Evolutionary conservation across 1,140 invertebrate species (phyloP), one percentile per base, ranked within the genome.

Genomic region (Battus philenor): DNA sequence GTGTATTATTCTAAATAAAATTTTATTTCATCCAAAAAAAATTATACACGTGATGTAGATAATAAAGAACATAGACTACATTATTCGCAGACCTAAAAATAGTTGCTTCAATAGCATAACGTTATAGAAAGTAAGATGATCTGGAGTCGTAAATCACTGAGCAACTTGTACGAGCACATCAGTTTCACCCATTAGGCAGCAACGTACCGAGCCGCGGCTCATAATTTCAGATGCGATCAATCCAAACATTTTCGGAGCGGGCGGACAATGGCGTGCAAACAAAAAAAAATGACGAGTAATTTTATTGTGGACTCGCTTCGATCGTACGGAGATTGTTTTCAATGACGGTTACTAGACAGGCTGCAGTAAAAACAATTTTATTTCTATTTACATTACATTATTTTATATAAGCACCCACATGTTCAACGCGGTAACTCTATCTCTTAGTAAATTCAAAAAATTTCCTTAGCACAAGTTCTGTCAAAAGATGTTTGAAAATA

Each of bases 151-250:
- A 56, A 56, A 62, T 63, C 56, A 74, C 49, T 50, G 55, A 61
- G n/a, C 9, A 51, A 62, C 54, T 46, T 57, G 54, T 58, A 59
- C 47, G 54, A 38, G 46, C 57, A 46, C 29, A 55, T 58, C 54
- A 72, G 64, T 75, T 71, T 80, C 68, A 64, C 67, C 71, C 59
- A 71, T 77, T 74, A 70, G 57, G 38, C 33, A 45, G 52, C 63
- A 69, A 64, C 55, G 47, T 27, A 47, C 47, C 38, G 44, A 56
- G 38, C 38, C 29, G 38, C 59, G 64, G 72, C 57, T 68, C 71
- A 68, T 77, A 70, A 77, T 73, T 75, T 77, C 33, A 62, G 54
- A 56, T 49, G 59, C 54, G 74, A 75, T 72, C 68, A 70, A 50
- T 58, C 56, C 53, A 59, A 66, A 68, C 55, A 62, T 54, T 48